phyloP scores from a whole-genome alignment of 2,888 invertebrate species.

The Cylloceria caligata region DNA sequence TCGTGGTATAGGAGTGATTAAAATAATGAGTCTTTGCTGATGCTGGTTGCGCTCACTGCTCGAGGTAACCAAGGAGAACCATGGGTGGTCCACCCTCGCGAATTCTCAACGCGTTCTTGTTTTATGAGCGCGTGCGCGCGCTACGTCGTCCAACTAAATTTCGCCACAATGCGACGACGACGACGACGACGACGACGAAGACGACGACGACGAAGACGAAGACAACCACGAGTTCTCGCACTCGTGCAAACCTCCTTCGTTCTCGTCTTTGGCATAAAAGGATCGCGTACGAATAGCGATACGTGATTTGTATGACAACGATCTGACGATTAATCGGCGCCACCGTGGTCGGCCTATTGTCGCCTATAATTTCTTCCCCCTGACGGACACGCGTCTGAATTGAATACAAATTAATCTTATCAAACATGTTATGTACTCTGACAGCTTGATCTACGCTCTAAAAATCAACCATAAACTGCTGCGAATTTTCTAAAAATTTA shows the following conservation, averaged over 20 bases:
- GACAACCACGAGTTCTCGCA: slow-evolving; percentile 55
- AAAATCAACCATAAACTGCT: neutral
- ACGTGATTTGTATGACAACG: slow-evolving; percentile 62
- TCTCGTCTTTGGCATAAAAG: slow-evolving; percentile 44
- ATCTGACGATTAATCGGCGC: slow-evolving; percentile 63
- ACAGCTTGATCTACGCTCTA: slow-evolving; percentile 3
- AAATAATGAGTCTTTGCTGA: slow-evolving; percentile 66
- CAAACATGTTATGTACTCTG: slow-evolving; percentile 38
- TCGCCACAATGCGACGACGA: slow-evolving; percentile 61
- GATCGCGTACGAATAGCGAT: slow-evolving; percentile 49
- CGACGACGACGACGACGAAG: slow-evolving; percentile 57
- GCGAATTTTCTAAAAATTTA: neutral
- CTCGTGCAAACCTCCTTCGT: slow-evolving; percentile 20
- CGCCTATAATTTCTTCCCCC: slow-evolving; percentile 61
- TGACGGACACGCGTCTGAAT: slow-evolving; percentile 52
- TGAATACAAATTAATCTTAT: slow-evolving; percentile 59
- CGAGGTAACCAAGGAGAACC: slow-evolving; percentile 69
- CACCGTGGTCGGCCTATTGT: slow-evolving; percentile 64
- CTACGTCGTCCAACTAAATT: slow-evolving; percentile 79
- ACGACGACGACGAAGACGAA: slow-evolving; percentile 55
- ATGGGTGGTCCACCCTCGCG: slow-evolving; percentile 80
- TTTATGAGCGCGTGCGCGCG: slow-evolving; percentile 81
- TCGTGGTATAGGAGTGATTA: slow-evolving; percentile 65
- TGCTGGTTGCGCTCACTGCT: slow-evolving; percentile 44
- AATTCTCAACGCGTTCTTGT: slow-evolving; percentile 81